A percentile compares a stretch with the other conserved stretches of the same genome.
phyloP scores from a whole-genome alignment of 2,888 invertebrate genomes.

The Tenthredo distinguenda region DNA sequence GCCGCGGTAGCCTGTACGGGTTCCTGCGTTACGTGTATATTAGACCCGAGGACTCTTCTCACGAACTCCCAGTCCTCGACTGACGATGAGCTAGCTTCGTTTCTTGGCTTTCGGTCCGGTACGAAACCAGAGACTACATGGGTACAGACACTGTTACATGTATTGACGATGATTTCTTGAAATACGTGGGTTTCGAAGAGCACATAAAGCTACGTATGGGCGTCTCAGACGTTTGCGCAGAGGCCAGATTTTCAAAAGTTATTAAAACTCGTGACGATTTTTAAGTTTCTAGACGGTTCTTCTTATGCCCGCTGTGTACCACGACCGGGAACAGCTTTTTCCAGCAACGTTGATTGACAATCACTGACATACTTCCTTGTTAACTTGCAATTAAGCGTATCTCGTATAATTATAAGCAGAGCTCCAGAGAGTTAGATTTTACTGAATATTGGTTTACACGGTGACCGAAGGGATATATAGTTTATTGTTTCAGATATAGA shows the following conservation, averaged over 20 bases:
- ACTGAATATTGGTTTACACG: neutral
- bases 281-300: neutral
- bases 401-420: conserved; percentile 1
- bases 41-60: conserved; percentile 51
- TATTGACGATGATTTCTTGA: neutral
- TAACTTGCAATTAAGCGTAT: conserved; percentile 27
- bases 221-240: neutral
- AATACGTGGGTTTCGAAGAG: neutral
- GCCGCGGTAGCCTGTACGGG: conserved; percentile 56
- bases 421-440: neutral
- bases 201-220: neutral
- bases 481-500: neutral
- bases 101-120: neutral
- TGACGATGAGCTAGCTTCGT: conserved; percentile 14
- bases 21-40: conserved; percentile 52
- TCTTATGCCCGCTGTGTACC: neutral
- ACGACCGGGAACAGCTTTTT: neutral
- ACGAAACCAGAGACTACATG: neutral
- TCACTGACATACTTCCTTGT: conserved; percentile 33
- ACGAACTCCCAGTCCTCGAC: conserved; percentile 48
- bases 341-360: conserved; percentile 12
- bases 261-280: neutral
- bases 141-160: neutral
- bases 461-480: neutral
- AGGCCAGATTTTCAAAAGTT: neutral